Percentiles rank a stretch among this genome's conserved stretches.
These are phyloP conservation scores for Euproctis similis DNA, from an alignment of 2,888 invertebrate genomes.

Conservation along the genomic window DNA sequence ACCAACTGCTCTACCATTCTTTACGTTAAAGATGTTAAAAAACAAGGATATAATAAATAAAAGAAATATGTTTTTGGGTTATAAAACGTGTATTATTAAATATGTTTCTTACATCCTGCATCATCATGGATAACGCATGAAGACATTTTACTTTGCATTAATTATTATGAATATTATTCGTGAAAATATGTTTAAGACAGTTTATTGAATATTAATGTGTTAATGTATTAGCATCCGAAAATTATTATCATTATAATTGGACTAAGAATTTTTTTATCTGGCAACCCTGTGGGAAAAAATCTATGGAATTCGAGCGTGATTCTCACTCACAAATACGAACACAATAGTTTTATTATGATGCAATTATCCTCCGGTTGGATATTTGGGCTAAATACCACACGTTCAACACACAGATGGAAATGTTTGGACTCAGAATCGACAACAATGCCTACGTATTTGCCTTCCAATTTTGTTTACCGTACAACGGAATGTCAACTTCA, in stretches of 20 bases:
- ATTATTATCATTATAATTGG: too few species aligned
- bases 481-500: slow-evolving; percentile 8
- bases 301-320: slow-evolving; percentile 14
- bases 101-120: too few species aligned
- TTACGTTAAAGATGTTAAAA: too few species aligned
- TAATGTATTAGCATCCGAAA: too few species aligned
- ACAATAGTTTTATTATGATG: slow-evolving; percentile 27
- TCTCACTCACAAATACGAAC: slow-evolving; percentile 14
- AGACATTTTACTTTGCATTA: too few species aligned
- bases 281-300: slow-evolving; percentile 14
- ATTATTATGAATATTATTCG: too few species aligned
- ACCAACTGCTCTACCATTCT: slow-evolving; percentile 28
- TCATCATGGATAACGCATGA: too few species aligned
- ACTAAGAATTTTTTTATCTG: slow-evolving; percentile 20
- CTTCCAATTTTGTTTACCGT: slow-evolving; percentile 20
- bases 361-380: slow-evolving; percentile 15
- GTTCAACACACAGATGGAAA: slow-evolving; percentile 13
- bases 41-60: too few species aligned
- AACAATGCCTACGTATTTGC: slow-evolving; percentile 30
- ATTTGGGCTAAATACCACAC: slow-evolving; percentile 25
- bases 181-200: too few species aligned
- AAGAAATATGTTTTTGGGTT: too few species aligned
- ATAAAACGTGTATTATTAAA: too few species aligned
- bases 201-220: too few species aligned
- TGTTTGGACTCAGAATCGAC: slow-evolving; percentile 33